These are phyloP conservation scores for Drosophila cardini DNA, from an alignment of 1,140 invertebrate species.

Conservation along the genomic window DNA sequence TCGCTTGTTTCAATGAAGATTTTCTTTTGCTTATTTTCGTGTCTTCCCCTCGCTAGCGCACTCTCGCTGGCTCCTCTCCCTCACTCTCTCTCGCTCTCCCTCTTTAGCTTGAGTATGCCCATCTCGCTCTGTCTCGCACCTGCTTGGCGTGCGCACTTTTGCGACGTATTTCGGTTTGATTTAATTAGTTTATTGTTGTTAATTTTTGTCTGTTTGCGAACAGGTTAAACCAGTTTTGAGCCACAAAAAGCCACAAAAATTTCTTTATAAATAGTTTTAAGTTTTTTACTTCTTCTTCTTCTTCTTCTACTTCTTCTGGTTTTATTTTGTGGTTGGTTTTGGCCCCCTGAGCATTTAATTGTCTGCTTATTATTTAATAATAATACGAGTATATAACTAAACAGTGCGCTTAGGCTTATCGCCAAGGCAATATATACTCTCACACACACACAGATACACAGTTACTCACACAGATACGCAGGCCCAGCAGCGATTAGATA, in stretches of 20 bases:
- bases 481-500: slow-evolving; percentile 65
- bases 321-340: slow-evolving; percentile 18
- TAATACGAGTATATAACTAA: slow-evolving; percentile 48
- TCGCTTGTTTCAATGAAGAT: slow-evolving; percentile 55
- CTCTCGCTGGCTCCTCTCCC: slow-evolving; percentile 1
- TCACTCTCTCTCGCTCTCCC: slow-evolving; percentile 2
- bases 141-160: slow-evolving; percentile 50
- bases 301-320: slow-evolving; percentile 4
- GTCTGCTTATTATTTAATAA: slow-evolving; percentile 70
- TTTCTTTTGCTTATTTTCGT: slow-evolving; percentile 52
- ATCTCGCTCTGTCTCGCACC: slow-evolving; percentile 30
- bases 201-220: slow-evolving; percentile 58
- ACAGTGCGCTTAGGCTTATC: slow-evolving; percentile 70
- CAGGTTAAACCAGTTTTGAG: slow-evolving; percentile 69
- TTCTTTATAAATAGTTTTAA: slow-evolving; percentile 62
- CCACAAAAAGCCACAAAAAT: slow-evolving; percentile 41
- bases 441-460: slow-evolving; percentile 9
- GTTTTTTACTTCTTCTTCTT: slow-evolving; percentile 4
- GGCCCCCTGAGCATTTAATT: slow-evolving; percentile 42
- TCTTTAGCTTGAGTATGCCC: slow-evolving; percentile 2
- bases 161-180: slow-evolving; percentile 74
- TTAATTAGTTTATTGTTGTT: slow-evolving; percentile 79
- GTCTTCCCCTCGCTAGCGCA: neutral
- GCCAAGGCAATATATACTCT: slow-evolving; percentile 35
- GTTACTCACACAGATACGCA: slow-evolving; percentile 10